phyloP scores from a whole-genome alignment of 1,140 invertebrate genomes.

The Contarinia nasturtii region DNA sequence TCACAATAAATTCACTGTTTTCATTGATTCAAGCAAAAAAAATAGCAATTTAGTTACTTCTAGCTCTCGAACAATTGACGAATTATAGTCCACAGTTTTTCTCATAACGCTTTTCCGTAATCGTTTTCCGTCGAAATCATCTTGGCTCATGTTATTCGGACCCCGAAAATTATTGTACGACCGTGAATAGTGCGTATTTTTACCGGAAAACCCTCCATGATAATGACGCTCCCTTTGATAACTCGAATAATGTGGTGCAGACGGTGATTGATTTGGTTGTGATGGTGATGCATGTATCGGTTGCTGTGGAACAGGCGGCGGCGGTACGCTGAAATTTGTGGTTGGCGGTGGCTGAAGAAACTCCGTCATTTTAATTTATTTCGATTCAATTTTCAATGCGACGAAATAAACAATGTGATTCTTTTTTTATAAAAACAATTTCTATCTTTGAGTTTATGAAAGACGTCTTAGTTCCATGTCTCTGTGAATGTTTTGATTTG shows the following conservation, averaged over 20 bases:
- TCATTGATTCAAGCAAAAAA: neutral
- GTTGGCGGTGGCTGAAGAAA: constrained; percentile 4
- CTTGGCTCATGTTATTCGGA: constrained; percentile 36
- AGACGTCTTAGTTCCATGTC: too few species aligned
- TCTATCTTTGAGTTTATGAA: too few species aligned
- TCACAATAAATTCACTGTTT: neutral
- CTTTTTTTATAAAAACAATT: too few species aligned
- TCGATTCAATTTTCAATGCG: too few species aligned
- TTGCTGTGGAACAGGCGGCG: constrained; percentile 4
- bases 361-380: too few species aligned
- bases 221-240: neutral
- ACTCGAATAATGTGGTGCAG: constrained; percentile 3
- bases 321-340: constrained; percentile 7
- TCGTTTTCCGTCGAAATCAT: constrained; percentile 90
- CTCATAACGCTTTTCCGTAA: constrained; percentile 89
- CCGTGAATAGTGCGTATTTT: constrained; percentile 16
- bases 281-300: constrained; percentile 1
- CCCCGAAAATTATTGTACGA: constrained; percentile 14
- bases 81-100: constrained; percentile 97
- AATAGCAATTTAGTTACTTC: constrained; percentile 36
- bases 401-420: too few species aligned
- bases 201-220: neutral
- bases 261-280: neutral
- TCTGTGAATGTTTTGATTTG: too few species aligned
- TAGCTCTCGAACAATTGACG: constrained; percentile 80